Base-by-base conservation (phyloP, 2,113 vertebrate genomes). In the Puffinus mauretanicus region DNA sequence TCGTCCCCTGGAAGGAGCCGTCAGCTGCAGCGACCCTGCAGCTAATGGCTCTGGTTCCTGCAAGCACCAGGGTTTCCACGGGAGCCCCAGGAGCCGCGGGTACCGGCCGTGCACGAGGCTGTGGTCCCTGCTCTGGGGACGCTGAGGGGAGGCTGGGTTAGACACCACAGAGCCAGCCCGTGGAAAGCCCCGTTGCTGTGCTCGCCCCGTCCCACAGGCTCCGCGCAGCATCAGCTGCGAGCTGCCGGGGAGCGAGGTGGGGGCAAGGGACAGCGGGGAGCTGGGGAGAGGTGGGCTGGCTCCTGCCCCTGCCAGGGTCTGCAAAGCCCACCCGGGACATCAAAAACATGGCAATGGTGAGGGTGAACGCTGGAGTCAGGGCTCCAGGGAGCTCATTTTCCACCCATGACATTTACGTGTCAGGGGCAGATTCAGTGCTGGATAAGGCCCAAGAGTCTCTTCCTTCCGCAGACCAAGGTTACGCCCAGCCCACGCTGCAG, bases 341-440 rank as follows among this genome's bases (percentile, higher is more conserved):
- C 67, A 13, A 13, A 20, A 46, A 72, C 26, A 5, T 1, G 6
- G 57, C 44, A 19, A 11, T 1, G 2, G 13, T 0, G 7, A 42
- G 58, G 13, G 25, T 3, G 18, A 55, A 10, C 2, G 2, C 30
- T 12, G 30, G 25, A n/a, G 15, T 24, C 51, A 34, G 52, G 52
- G 72, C 18, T 49, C 24, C 0, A 0, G 49, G n/a, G 52, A 49
- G n/a, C 49, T 27, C 27, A 11, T 47, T 47, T 38, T 14, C 60
- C 51, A 55, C 51, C 13, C 27, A 5, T 16, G 36, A 10, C 26
- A 5, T 9, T 40, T 47, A 21, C 0, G 1, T 16, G 11, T 13
- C 5, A 16, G 16, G 27, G 29, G 36, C 71, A 69, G 62, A 44
- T 8, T 24, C 30, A 6, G 44, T 8, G 25, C 44, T 19, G 52